These are phyloP conservation scores for Girardinichthys multiradiatus DNA, from an alignment of 2,113 vertebrate genomes.

Conservation along the genomic window DNA sequence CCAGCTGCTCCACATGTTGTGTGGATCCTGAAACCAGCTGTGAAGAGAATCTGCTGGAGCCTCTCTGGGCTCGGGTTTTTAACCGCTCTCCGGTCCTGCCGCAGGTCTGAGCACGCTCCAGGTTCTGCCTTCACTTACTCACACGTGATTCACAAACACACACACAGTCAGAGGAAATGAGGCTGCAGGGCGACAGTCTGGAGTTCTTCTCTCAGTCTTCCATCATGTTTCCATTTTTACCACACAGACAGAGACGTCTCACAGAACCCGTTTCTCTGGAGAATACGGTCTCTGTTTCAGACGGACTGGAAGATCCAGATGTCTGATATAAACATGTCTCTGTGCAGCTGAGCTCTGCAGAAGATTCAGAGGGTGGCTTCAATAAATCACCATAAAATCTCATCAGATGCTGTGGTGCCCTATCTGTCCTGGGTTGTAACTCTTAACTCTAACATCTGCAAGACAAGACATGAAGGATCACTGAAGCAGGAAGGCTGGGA, in stretches of 20 bases:
- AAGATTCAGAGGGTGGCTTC: background rate
- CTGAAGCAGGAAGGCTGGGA: background rate
- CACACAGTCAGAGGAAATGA: conserved; percentile 43
- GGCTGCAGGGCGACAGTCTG: background rate
- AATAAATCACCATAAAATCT: background rate
- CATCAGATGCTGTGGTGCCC: background rate
- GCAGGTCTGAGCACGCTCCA: conserved; percentile 53
- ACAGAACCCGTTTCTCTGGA: background rate
- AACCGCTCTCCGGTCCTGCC: conserved; percentile 23
- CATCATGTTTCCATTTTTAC: background rate
- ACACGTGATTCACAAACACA: conserved; percentile 49
- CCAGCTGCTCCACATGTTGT: conserved; percentile 52
- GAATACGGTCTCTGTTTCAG: background rate
- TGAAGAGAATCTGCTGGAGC: background rate
- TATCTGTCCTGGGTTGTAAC: background rate
- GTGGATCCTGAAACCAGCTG: conserved; percentile 33
- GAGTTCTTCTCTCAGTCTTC: no score
- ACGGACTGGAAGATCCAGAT: background rate
- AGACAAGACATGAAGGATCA: no score
- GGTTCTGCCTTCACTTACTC: conserved; percentile 31
- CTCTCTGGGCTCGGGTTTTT: background rate
- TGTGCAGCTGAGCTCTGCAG: background rate
- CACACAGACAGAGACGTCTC: conserved; percentile 20
- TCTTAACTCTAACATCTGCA: background rate
- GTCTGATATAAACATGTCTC: background rate